Evolutionary conservation across 2,888 invertebrate species (phyloP), one percentile per base, ranked within the genome.

Genomic region (Mythimna loreyi): DNA sequence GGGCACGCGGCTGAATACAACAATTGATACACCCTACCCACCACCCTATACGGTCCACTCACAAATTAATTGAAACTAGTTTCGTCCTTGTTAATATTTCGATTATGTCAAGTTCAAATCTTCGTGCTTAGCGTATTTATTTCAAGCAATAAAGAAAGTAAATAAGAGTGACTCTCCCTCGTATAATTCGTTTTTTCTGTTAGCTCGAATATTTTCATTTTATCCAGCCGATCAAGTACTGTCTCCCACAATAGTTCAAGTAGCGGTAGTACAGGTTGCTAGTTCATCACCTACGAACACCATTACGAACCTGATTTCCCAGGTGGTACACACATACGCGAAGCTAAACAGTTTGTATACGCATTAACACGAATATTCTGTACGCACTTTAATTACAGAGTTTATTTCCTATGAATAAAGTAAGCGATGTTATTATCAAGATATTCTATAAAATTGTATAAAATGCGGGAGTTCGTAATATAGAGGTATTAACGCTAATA

Each of bases 401-500:
- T 67, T 67, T 56, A 64, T 52, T 56, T 52, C 57, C 60, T 58
- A 40, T 61, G 67, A 66, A 71, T 67, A 50, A 66, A 71, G 47
- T 70, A 65, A 68, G 50, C 60, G 36, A 49, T 59, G 58, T 75
- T 66, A 64, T 58, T 61, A 80, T 67, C 52, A 57, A 70, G 71
- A 66, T 60, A 56, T 47, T 55, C 52, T 55, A 53, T 58, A 55
- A 56, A 75, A 70, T 65, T 68, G 69, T 73, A 77, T 77, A 67
- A 60, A 82, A 62, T 64, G 68, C 72, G 79, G 84, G 85, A 85
- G 80, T 82, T 81, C 76, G 82, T 89, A 89, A 89, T 89, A 85
- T 80, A 84, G 83, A 86, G 87, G 90, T 89, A 93, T 92, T 93
- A 92, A 87, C 89, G 86, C 82, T 94, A 93, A 93, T 93, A 94